These are phyloP conservation scores for Spilosoma lubricipeda DNA, from an alignment of 2,888 invertebrate genomes.

Conservation along the genomic window DNA sequence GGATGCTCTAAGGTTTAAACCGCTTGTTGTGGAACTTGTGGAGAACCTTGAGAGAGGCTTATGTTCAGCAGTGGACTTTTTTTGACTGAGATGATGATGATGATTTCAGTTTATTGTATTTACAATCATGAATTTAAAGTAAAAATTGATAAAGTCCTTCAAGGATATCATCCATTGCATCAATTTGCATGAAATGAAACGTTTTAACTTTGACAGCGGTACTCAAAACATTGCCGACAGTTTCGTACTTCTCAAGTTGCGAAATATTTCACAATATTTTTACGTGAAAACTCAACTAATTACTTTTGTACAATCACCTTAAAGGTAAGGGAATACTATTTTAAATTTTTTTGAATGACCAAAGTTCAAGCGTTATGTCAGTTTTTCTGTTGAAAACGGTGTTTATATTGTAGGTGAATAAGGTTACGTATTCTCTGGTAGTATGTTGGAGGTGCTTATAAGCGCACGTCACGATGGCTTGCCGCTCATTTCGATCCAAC, in stretches of 20 bases:
- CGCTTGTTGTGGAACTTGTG: too few species aligned
- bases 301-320: slow-evolving; percentile 8
- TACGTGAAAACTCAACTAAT: slow-evolving; percentile 10
- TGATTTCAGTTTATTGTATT: not conserved
- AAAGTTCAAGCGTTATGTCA: slow-evolving; percentile 23
- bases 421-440: slow-evolving; percentile 59
- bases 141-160: not conserved
- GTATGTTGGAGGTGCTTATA: slow-evolving; percentile 79
- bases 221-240: slow-evolving; percentile 12
- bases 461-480: slow-evolving; percentile 65
- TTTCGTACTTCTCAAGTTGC: slow-evolving; percentile 27
- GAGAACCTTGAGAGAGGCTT: too few species aligned
- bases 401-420: slow-evolving; percentile 61
- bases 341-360: not conserved
- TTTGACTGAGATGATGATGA: too few species aligned
- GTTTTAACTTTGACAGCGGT: slow-evolving; percentile 16
- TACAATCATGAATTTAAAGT: too few species aligned
- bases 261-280: slow-evolving; percentile 41
- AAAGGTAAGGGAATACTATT: slow-evolving; percentile 15
- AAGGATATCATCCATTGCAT: too few species aligned
- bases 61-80: too few species aligned
- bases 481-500: slow-evolving; percentile 77
- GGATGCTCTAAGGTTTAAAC: too few species aligned
- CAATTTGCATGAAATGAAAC: slow-evolving; percentile 10
- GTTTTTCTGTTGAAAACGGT: slow-evolving; percentile 37